These are phyloP conservation scores for Podarcis muralis DNA, from an alignment of 2,113 vertebrate species.

Conservation along the genomic window DNA sequence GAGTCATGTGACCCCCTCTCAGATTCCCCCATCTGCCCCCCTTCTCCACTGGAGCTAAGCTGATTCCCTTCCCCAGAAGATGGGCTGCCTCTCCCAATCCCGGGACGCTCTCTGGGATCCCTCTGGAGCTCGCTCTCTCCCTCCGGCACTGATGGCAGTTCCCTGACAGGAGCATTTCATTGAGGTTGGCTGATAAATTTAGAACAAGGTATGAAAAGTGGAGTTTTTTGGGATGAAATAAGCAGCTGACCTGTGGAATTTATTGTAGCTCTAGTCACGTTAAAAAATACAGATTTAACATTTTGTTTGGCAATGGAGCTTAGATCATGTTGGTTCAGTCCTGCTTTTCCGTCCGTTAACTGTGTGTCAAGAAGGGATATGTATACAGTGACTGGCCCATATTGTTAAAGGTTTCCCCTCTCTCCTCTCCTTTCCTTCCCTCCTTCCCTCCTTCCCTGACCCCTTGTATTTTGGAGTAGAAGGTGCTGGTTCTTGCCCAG, in stretches of 20 bases:
- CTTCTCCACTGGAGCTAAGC: too few species aligned
- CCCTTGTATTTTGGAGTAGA: background rate
- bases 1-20: too few species aligned
- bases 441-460: too few species aligned
- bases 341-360: background rate
- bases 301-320: background rate
- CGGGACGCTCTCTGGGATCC: too few species aligned
- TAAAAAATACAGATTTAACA: background rate
- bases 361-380: background rate
- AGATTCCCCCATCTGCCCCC: too few species aligned
- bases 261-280: background rate
- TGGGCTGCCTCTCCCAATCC: too few species aligned
- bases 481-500: conserved; percentile 8
- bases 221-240: background rate
- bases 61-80: too few species aligned
- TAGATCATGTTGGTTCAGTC: background rate
- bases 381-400: background rate
- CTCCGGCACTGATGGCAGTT: too few species aligned
- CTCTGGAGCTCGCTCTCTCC: too few species aligned
- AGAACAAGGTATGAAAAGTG: background rate
- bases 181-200: background rate
- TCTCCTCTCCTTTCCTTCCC: background rate
- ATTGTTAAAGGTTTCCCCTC: background rate
- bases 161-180: too few species aligned
- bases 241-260: background rate